Conservation (phyloP, 2,113 vertebrate genomes). For the Xiphias gladius region DNA sequence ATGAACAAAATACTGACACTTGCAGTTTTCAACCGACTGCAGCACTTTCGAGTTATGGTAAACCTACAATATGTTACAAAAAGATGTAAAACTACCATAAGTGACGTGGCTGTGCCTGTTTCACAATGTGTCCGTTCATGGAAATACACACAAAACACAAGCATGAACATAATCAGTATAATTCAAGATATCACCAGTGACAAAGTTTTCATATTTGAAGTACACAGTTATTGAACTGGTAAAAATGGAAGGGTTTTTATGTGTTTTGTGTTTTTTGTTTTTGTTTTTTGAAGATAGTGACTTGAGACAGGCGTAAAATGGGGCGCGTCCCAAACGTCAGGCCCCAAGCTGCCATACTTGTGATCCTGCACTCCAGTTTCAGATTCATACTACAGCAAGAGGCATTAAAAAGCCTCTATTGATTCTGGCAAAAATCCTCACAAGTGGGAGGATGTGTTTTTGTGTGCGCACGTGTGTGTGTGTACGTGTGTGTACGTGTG, state of each 20-base stretch:
- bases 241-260: constrained; percentile 16
- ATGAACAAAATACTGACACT: not conserved
- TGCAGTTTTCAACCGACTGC: not conserved
- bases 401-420: constrained; percentile 81
- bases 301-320: constrained; percentile 50
- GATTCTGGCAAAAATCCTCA: constrained; percentile 80
- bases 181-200: not conserved
- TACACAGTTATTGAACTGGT: constrained; percentile 17
- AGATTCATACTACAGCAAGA: constrained; percentile 72
- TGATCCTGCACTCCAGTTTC: constrained; percentile 69
- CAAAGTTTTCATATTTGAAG: constrained; percentile 1
- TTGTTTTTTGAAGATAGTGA: constrained; percentile 12
- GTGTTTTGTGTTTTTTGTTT: not conserved
- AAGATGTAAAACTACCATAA: not conserved
- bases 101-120: not conserved
- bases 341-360: constrained; percentile 61
- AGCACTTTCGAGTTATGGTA: not conserved
- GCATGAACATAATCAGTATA: not conserved
- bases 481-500: constrained; percentile 47
- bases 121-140: not conserved
- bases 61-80: not conserved
- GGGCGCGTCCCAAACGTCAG: constrained; percentile 48
- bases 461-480: constrained; percentile 34
- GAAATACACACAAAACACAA: not conserved
- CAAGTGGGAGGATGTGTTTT: constrained; percentile 64